Percentiles rank a stretch among this genome's conserved stretches.
phyloP scores from a whole-genome alignment of 2,113 vertebrate genomes.

The Mustela nigripes region DNA sequence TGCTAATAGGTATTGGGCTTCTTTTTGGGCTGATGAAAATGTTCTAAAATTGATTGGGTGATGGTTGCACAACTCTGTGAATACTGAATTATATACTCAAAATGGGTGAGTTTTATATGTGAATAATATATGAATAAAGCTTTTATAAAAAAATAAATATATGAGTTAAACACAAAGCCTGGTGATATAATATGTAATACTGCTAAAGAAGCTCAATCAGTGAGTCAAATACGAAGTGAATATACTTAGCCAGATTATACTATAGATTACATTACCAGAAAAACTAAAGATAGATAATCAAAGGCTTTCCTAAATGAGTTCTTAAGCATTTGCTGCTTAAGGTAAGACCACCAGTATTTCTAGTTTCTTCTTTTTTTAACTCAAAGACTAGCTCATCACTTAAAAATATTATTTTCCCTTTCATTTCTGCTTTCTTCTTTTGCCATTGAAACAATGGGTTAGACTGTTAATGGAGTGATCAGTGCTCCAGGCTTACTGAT shows the following conservation, averaged over 20 bases:
- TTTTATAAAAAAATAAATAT: conserved; percentile 48
- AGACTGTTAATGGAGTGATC: background rate
- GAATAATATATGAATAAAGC: conserved; percentile 55
- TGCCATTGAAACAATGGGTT: background rate
- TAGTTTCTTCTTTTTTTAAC: background rate
- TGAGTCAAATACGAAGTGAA: conserved; percentile 42
- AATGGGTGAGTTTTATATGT: background rate
- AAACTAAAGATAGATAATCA: background rate
- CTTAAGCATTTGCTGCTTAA: background rate
- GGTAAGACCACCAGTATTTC: background rate
- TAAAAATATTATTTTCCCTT: background rate
- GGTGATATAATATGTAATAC: conserved; percentile 49
- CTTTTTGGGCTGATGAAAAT: conserved; percentile 36
- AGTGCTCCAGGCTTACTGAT: background rate
- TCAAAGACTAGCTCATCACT: background rate
- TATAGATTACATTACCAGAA: background rate
- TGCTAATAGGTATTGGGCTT: background rate
- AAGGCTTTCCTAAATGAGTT: conserved; percentile 20
- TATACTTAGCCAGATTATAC: conserved; percentile 41
- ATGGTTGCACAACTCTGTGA: conserved; percentile 31
- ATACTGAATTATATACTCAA: background rate
- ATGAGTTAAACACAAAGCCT: conserved; percentile 25
- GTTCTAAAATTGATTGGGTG: conserved; percentile 27
- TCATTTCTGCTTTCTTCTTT: background rate
- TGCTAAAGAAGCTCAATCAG: conserved; percentile 46